Percentiles rank a stretch among this genome's conserved stretches.
phyloP scores from a whole-genome alignment of 2,797 vertebrate genomes.

The Ctenochaetus hawaiiensis region DNA sequence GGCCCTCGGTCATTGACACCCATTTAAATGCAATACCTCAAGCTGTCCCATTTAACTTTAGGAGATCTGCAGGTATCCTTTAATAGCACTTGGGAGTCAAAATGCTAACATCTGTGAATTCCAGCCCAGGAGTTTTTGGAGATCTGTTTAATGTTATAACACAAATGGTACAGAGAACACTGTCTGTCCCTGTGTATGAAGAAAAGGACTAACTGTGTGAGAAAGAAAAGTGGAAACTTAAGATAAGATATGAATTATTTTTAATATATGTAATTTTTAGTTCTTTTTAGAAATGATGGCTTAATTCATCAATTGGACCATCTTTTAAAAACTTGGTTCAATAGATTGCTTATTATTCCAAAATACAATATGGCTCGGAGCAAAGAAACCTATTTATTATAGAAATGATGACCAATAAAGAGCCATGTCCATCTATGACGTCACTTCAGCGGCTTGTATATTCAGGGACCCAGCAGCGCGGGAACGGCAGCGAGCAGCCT shows the following conservation, averaged over 20 bases:
- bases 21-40: slow-evolving; percentile 81
- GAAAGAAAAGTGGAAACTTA: not conserved
- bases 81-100: slow-evolving; percentile 51
- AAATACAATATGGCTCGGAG: not conserved
- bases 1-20: slow-evolving; percentile 82
- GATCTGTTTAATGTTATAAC: slow-evolving; percentile 14
- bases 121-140: slow-evolving; percentile 12
- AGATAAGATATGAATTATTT: not conserved
- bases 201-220: not conserved
- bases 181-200: not conserved
- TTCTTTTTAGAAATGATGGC: too few species aligned
- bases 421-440: slow-evolving; percentile 69
- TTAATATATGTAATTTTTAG: not conserved
- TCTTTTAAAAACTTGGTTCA: slow-evolving; percentile 2
- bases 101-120: slow-evolving; percentile 54
- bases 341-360: slow-evolving; percentile 4
- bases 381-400: slow-evolving; percentile 37
- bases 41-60: slow-evolving; percentile 75
- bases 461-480: slow-evolving; percentile 76
- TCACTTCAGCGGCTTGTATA: slow-evolving; percentile 76
- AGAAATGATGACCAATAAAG: slow-evolving; percentile 58
- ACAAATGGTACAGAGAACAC: not conserved
- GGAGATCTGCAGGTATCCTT: slow-evolving; percentile 60
- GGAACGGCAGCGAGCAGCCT: slow-evolving; percentile 77
- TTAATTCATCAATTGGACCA: not conserved